Percentiles rank a stretch among this genome's conserved stretches.
Evolutionary conservation across 2,888 invertebrate species (phyloP).

Genomic region (Protophormia terraenovae): DNA sequence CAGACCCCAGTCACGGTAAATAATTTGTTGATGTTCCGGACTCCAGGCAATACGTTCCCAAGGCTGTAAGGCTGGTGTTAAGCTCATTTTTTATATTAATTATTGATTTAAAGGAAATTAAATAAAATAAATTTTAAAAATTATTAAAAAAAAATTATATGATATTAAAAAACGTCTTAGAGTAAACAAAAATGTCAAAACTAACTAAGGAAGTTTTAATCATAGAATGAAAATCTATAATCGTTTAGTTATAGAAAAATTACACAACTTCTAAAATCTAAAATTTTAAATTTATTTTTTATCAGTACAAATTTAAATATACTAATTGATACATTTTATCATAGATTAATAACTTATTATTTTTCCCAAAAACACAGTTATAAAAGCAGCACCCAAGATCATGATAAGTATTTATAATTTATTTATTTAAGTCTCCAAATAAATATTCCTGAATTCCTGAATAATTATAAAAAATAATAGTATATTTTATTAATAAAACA

Average conservation of each 20-base stretch:
- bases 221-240: no score
- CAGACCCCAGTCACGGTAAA: slow-evolving; percentile 78
- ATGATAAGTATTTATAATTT: no score
- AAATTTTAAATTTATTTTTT: neutral
- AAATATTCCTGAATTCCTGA: no score
- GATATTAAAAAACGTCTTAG: neutral
- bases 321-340: no score
- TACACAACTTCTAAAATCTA: neutral
- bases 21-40: slow-evolving; percentile 75
- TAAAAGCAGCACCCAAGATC: no score
- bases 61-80: slow-evolving; percentile 57
- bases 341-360: no score
- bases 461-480: no score
- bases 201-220: neutral
- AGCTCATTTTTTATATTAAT: slow-evolving; percentile 17
- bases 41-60: slow-evolving; percentile 76
- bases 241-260: neutral
- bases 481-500: no score
- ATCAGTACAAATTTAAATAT: no score
- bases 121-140: neutral
- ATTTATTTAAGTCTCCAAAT: no score
- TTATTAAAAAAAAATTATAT: neutral
- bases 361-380: no score
- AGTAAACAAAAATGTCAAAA: neutral
- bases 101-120: neutral